Percentiles rank a stretch among this genome's conserved stretches.
These are phyloP conservation scores for Bryconaethiops microstoma DNA, from an alignment of 2,797 vertebrate species.

Conservation along the genomic window DNA sequence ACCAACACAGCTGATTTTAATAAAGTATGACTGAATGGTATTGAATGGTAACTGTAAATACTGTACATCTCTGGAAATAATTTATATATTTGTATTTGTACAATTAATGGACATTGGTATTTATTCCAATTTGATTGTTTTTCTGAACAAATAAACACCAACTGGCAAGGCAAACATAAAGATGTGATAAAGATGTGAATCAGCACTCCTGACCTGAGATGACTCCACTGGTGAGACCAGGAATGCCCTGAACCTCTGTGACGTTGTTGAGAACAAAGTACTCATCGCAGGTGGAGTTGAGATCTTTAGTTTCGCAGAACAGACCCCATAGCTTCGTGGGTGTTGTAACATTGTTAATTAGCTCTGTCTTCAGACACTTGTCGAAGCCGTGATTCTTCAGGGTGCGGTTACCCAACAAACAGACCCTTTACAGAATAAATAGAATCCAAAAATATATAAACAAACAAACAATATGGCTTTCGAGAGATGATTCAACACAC, in stretches of 20 bases:
- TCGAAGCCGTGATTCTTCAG: slow-evolving; percentile 80
- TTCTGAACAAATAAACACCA: too few species aligned
- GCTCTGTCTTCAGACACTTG: slow-evolving; percentile 78
- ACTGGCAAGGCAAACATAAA: too few species aligned
- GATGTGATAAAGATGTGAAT: too few species aligned
- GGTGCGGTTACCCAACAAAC: slow-evolving; percentile 89
- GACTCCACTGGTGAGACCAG: slow-evolving; percentile 86
- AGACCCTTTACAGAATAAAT: slow-evolving; percentile 76
- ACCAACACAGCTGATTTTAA: too few species aligned
- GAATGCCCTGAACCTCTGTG: slow-evolving; percentile 89
- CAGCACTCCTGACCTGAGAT: slow-evolving; percentile 77
- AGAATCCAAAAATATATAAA: background rate
- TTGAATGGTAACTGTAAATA: too few species aligned
- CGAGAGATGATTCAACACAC: too few species aligned
- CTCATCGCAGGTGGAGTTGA: slow-evolving; percentile 82
- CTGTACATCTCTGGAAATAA: too few species aligned
- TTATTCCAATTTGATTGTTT: too few species aligned
- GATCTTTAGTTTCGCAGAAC: slow-evolving; percentile 80
- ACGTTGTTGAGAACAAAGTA: slow-evolving; percentile 88
- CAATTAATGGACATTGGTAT: too few species aligned
- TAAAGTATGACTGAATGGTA: too few species aligned
- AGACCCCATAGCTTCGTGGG: slow-evolving; percentile 84
- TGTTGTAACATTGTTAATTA: slow-evolving; percentile 73
- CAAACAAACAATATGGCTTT: background rate
- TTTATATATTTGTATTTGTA: too few species aligned